Conservation (phyloP, 2,113 vertebrate species). For the Oceanites oceanicus region DNA sequence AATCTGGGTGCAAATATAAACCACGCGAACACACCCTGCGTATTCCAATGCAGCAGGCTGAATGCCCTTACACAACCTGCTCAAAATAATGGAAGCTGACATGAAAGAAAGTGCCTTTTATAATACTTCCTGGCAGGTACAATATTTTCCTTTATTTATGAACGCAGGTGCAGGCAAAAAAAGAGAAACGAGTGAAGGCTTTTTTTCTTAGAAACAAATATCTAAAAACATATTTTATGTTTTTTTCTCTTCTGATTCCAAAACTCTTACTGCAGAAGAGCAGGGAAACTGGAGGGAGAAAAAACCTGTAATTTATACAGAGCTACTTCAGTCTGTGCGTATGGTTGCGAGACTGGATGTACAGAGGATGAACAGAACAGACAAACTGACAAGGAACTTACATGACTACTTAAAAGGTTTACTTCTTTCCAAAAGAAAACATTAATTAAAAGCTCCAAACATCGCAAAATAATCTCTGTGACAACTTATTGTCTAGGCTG, state of each 20-base stretch:
- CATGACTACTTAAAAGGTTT: background rate
- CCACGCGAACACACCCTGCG: background rate
- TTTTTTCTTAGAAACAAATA: constrained; percentile 30
- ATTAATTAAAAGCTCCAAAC: constrained; percentile 23
- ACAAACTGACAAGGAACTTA: background rate
- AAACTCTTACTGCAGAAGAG: background rate
- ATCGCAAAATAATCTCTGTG: constrained; percentile 36
- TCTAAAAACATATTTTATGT: background rate
- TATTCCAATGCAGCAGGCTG: constrained; percentile 12
- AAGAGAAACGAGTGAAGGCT: background rate
- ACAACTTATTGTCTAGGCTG: constrained; percentile 29
- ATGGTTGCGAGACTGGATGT: background rate
- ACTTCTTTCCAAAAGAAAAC: background rate
- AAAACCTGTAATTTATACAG: background rate
- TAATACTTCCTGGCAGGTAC: constrained; percentile 58
- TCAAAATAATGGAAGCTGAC: constrained; percentile 64
- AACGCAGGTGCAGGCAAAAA: constrained; percentile 14
- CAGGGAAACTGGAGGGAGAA: background rate
- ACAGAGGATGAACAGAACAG: background rate
- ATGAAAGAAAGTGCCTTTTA: constrained; percentile 48
- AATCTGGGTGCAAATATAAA: constrained; percentile 20
- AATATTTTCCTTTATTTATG: constrained; percentile 53
- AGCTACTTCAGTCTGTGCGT: background rate
- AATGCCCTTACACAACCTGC: constrained; percentile 39
- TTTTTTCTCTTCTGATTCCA: background rate